Percentiles rank a stretch among this genome's conserved stretches.
Conservation (phyloP, 1,140 invertebrate genomes). For the Leptestheria dahalacensis region DNA sequence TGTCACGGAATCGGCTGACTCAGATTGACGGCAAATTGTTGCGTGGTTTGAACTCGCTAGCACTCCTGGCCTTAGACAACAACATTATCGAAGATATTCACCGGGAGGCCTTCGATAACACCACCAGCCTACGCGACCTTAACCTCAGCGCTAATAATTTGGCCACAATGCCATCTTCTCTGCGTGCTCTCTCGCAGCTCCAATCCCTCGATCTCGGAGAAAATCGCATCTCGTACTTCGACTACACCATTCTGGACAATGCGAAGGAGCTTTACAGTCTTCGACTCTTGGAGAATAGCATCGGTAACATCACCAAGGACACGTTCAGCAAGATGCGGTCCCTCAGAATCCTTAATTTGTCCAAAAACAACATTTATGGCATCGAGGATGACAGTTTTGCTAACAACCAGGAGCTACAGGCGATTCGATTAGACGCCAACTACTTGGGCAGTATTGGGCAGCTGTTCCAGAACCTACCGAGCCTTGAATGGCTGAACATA, state of each 20-base stretch:
- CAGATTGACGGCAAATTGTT: conserved; percentile 57
- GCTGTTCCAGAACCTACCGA: conserved; percentile 57
- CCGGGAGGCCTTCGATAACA: conserved; percentile 64
- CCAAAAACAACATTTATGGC: conserved; percentile 61
- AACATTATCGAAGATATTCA: conserved; percentile 59
- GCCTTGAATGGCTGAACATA: conserved; percentile 74
- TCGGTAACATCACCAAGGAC: conserved; percentile 67
- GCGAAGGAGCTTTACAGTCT: conserved; percentile 64
- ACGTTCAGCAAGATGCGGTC: conserved; percentile 63
- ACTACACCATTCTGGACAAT: conserved; percentile 62
- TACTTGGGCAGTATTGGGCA: conserved; percentile 36
- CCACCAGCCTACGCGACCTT: conserved; percentile 57
- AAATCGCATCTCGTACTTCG: conserved; percentile 56
- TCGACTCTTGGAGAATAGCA: conserved; percentile 68
- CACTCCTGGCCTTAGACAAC: conserved; percentile 58
- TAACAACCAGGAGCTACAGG: conserved; percentile 59
- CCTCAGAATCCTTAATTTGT: conserved; percentile 74
- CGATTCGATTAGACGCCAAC: conserved; percentile 72
- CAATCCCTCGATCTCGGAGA: conserved; percentile 65
- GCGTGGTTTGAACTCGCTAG: conserved; percentile 61
- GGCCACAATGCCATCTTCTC: conserved; percentile 49
- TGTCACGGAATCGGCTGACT: conserved; percentile 61
- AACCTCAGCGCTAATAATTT: conserved; percentile 68
- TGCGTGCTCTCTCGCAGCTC: conserved; percentile 55
- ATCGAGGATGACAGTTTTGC: conserved; percentile 71